Evolutionary conservation across 2,797 vertebrate species (phyloP), one percentile per base, ranked within the genome.

Genomic region (Myripristis jacobus): DNA sequence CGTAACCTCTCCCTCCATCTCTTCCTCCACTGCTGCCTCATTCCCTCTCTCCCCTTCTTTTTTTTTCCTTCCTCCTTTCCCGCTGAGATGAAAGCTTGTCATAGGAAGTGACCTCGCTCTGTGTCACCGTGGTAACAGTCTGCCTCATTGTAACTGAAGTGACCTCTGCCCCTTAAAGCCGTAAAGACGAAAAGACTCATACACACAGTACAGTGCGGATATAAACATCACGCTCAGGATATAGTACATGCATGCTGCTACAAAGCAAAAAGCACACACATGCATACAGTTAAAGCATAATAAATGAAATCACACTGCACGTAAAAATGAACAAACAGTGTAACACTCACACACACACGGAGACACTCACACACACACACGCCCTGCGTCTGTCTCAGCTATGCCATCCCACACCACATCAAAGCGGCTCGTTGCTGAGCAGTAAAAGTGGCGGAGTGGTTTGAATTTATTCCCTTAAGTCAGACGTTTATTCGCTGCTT

Each of bases 401-500:
- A 73, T 82, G 79, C 78, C 74, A 64, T 61, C 79, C 75, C 73
- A 77, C 84, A 81, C 82, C 83, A 88, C 91, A 93, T 91, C 91
- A 93, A 92, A 93, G 89, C 41, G 12, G 50, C 82, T 75, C 65
- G 59, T 79, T 73, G 82, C 81, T 64, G 72, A 79, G 92, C 92
- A 92, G 91, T 87, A 89, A 92, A 93, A 92, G 88, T 80, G 88
- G 79, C 7, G 72, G 83, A 76, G 85, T 64, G 78, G 81, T 83
- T 92, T 85, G 87, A 90, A 93, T 93, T 93, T 91, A 93, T 92
- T 89, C 86, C 85, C 84, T 83, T 83, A 76, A 86, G 85, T 87
- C 86, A 79, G 86, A 87, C 79, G 70, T 82, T 91, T 85, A 89
- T 82, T 89, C 79, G 25, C 87, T 81, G 78, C 86, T 90, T 88